Percentiles rank a stretch among this genome's conserved stretches.
phyloP scores from a whole-genome alignment of 2,113 vertebrate genomes.

The Ondatra zibethicus region DNA sequence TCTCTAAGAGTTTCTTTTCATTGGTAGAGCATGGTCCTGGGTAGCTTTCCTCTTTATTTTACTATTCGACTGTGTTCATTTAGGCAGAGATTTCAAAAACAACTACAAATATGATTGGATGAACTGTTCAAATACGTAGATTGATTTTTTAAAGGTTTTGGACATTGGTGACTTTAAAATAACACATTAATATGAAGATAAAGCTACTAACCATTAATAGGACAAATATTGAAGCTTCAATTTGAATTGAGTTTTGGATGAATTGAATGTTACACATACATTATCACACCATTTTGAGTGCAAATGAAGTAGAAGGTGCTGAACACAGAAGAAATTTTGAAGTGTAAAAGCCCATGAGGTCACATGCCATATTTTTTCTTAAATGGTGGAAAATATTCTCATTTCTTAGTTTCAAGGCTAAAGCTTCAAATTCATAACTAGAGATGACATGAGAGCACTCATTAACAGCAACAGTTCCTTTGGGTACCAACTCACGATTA shows the following conservation, averaged over 20 bases:
- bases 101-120: background rate
- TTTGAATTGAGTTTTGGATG: background rate
- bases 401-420: background rate
- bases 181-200: background rate
- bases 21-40: background rate
- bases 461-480: background rate
- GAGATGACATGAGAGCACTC: background rate
- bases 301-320: background rate
- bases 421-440: background rate
- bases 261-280: background rate
- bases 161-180: background rate
- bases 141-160: background rate
- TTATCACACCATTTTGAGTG: background rate
- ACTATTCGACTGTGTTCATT: background rate
- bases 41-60: conserved; percentile 27
- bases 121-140: background rate
- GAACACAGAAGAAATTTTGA: background rate
- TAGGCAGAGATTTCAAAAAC: background rate
- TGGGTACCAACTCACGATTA: background rate
- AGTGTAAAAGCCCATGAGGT: background rate
- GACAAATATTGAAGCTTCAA: background rate
- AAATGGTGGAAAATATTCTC: background rate
- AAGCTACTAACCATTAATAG: background rate
- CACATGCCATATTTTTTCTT: background rate
- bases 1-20: background rate